Evolutionary conservation across 2,888 invertebrate species (phyloP).

Genomic region (Alloplasta piceator): DNA sequence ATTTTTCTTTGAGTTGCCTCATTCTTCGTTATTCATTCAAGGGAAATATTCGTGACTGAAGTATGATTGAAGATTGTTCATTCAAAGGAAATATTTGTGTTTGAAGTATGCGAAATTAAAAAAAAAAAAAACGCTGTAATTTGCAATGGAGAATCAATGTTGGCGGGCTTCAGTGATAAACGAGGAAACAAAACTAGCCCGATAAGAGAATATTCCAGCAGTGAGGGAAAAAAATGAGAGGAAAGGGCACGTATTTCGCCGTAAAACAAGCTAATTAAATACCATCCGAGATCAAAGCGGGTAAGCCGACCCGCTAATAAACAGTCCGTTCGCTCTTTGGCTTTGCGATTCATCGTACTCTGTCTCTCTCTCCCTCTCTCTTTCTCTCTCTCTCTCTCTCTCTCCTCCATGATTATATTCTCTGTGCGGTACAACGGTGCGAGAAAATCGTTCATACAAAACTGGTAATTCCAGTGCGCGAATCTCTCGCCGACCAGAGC

Average conservation of each 20-base stretch:
- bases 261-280: conserved; percentile 70
- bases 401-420: background rate
- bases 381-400: conserved; percentile 42
- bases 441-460: conserved; percentile 54
- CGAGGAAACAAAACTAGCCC: conserved; percentile 14
- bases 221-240: conserved; percentile 24
- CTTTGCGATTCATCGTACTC: conserved; percentile 11
- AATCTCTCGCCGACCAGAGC: background rate
- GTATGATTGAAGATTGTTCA: too few relatives aligned
- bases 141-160: conserved; percentile 29
- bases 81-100: too few relatives aligned
- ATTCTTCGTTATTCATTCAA: too few relatives aligned
- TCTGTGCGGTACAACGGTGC: conserved; percentile 8
- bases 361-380: background rate
- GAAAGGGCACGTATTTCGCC: conserved; percentile 41
- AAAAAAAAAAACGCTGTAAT: background rate
- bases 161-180: conserved; percentile 16
- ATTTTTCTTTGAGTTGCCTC: too few relatives aligned
- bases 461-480: conserved; percentile 61
- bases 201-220: conserved; percentile 23
- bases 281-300: conserved; percentile 64
- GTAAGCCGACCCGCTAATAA: conserved; percentile 66
- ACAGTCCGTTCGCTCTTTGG: conserved; percentile 58
- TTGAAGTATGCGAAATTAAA: too few relatives aligned
- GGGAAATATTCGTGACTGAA: too few relatives aligned